Evolutionary conservation across 1,140 invertebrate genomes (phyloP).

Genomic region (Heliconius eleuchia): DNA sequence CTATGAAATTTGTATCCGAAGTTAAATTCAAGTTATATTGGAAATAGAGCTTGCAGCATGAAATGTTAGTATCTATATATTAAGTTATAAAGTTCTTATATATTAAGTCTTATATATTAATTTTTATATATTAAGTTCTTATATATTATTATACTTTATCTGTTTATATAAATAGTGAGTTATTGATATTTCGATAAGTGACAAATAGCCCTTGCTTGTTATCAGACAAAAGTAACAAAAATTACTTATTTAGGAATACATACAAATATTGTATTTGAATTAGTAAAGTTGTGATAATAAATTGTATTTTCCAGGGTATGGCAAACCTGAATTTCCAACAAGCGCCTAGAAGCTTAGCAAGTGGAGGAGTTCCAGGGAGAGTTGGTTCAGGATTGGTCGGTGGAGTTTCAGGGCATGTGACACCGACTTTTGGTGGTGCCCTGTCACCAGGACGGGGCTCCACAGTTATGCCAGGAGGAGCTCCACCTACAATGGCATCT

Average conservation of each 20-base stretch:
- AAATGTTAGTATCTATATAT: conserved; percentile 36
- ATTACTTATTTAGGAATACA: conserved; percentile 8
- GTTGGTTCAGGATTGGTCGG: conserved; percentile 82
- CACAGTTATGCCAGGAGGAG: conserved; percentile 79
- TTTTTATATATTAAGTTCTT: not conserved
- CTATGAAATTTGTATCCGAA: conserved; percentile 28
- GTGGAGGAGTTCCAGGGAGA: conserved; percentile 83
- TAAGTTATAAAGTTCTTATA: not conserved
- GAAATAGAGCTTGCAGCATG: conserved; percentile 27
- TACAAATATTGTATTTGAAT: not conserved
- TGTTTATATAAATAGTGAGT: conserved; percentile 6
- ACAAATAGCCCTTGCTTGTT: conserved; percentile 27
- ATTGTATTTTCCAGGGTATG: conserved; percentile 83
- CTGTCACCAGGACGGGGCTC: conserved; percentile 75
- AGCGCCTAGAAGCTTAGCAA: conserved; percentile 88
- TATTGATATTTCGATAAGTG: conserved; percentile 30
- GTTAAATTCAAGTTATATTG: conserved; percentile 24
- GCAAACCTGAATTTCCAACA: conserved; percentile 92
- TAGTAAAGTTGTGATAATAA: not conserved
- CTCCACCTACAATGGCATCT: conserved; percentile 77
- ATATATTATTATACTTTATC: not conserved
- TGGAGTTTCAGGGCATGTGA: conserved; percentile 82
- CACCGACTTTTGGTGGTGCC: conserved; percentile 73
- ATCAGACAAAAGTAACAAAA: conserved; percentile 23
- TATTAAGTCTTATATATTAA: not conserved